These are phyloP conservation scores for Terrapene triunguis DNA, from an alignment of 2,113 vertebrate genomes.

Conservation along the genomic window DNA sequence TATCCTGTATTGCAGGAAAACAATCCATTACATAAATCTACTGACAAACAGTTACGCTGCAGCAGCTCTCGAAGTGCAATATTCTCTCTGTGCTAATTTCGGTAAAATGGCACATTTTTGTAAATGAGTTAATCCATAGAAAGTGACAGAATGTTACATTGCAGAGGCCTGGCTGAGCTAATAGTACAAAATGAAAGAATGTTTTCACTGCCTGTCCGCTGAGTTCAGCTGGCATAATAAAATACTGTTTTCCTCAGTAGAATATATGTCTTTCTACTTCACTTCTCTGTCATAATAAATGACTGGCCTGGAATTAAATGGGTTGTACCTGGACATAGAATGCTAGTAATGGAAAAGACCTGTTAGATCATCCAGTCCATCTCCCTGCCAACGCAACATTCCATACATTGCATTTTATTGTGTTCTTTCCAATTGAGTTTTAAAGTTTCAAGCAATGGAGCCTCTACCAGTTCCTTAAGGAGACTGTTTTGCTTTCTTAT, in stretches of 20 bases:
- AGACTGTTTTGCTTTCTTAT: constrained; percentile 15
- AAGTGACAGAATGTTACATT: constrained; percentile 77
- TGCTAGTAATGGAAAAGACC: constrained; percentile 60
- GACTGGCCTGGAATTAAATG: constrained; percentile 69
- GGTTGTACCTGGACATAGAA: constrained; percentile 48
- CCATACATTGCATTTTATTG: constrained; percentile 43
- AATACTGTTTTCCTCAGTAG: constrained; percentile 65
- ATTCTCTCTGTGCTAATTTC: constrained; percentile 58
- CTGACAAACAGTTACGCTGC: constrained; percentile 49
- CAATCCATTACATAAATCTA: constrained; percentile 56
- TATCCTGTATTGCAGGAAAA: constrained; percentile 76
- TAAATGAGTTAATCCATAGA: constrained; percentile 71
- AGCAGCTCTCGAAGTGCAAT: constrained; percentile 48
- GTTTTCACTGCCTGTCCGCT: constrained; percentile 72
- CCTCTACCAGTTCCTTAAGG: background rate
- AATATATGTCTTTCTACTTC: constrained; percentile 72
- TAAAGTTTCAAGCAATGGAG: background rate
- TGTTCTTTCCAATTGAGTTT: constrained; percentile 39
- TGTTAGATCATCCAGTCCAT: constrained; percentile 28
- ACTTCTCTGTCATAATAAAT: constrained; percentile 67
- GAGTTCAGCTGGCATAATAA: constrained; percentile 73
- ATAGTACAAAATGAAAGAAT: constrained; percentile 75
- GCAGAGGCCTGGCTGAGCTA: constrained; percentile 74
- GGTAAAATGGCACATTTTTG: constrained; percentile 57
- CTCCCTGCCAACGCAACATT: constrained; percentile 4